These are phyloP conservation scores for Tenthredo distinguenda DNA, from an alignment of 2,888 invertebrate species.

Conservation along the genomic window DNA sequence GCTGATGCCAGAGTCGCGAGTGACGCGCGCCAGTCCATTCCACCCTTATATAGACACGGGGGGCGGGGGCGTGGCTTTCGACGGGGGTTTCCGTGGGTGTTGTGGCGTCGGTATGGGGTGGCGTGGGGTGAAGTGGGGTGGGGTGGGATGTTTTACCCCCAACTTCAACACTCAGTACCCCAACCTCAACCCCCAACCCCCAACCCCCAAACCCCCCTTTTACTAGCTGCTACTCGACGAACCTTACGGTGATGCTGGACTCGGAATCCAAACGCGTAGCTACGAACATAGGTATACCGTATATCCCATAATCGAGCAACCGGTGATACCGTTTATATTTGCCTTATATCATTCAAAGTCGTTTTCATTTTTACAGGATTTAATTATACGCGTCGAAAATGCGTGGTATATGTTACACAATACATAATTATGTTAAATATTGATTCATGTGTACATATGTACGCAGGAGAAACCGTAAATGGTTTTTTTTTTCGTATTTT, in stretches of 20 bases:
- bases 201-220: background rate
- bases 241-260: background rate
- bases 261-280: background rate
- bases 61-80: constrained; percentile 58
- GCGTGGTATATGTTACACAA: too few species aligned
- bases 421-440: too few species aligned
- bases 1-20: constrained; percentile 67
- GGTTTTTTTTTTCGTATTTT: too few species aligned
- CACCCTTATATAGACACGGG: constrained; percentile 74
- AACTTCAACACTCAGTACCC: background rate
- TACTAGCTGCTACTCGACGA: background rate
- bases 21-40: constrained; percentile 67
- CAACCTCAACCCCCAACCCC: background rate
- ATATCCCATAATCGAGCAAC: background rate
- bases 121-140: background rate
- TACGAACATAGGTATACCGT: background rate
- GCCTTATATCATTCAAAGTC: background rate
- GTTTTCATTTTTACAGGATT: too few species aligned
- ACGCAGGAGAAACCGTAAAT: too few species aligned
- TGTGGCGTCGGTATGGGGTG: constrained; percentile 6
- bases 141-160: constrained; percentile 10
- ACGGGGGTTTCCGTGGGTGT: constrained; percentile 36
- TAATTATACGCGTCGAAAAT: too few species aligned
- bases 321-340: background rate
- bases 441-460: too few species aligned